These are phyloP conservation scores for Himalopsyche phryganea DNA, from an alignment of 1,140 invertebrate species.

Conservation along the genomic window DNA sequence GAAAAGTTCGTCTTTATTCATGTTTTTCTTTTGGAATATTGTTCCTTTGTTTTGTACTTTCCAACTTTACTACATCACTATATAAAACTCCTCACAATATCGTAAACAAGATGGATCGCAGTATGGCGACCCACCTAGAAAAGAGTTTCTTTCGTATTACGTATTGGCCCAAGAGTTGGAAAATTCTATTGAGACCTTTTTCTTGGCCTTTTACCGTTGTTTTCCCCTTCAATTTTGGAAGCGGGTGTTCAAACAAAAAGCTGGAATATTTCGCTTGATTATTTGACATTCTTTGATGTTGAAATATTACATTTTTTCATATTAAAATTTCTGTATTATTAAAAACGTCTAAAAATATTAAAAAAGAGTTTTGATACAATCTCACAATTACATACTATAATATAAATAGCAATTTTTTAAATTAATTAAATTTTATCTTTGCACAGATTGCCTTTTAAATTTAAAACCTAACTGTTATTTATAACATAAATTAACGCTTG, in stretches of 20 bases:
- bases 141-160: no score
- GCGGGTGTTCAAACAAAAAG: slow-evolving; percentile 13
- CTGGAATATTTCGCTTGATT: slow-evolving; percentile 23
- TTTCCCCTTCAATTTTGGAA: slow-evolving; percentile 10
- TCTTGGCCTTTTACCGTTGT: slow-evolving; percentile 4
- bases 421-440: no score
- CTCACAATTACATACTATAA: no score
- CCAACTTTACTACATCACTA: slow-evolving; percentile 16
- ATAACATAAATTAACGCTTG: no score
- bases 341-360: no score
- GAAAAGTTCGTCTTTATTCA: neutral
- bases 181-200: slow-evolving; percentile 28
- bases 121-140: slow-evolving; percentile 11
- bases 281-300: slow-evolving; percentile 27
- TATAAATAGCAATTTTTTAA: no score
- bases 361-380: no score
- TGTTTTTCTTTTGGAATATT: slow-evolving; percentile 10
- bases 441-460: no score
- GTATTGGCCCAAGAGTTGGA: neutral
- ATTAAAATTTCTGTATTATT: neutral
- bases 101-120: slow-evolving; percentile 30
- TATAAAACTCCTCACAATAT: slow-evolving; percentile 25
- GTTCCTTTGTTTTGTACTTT: slow-evolving; percentile 12
- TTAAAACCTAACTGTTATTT: no score
- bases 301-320: slow-evolving; percentile 14